These are phyloP conservation scores for Nestor notabilis DNA, from an alignment of 2,113 vertebrate species.

Conservation along the genomic window DNA sequence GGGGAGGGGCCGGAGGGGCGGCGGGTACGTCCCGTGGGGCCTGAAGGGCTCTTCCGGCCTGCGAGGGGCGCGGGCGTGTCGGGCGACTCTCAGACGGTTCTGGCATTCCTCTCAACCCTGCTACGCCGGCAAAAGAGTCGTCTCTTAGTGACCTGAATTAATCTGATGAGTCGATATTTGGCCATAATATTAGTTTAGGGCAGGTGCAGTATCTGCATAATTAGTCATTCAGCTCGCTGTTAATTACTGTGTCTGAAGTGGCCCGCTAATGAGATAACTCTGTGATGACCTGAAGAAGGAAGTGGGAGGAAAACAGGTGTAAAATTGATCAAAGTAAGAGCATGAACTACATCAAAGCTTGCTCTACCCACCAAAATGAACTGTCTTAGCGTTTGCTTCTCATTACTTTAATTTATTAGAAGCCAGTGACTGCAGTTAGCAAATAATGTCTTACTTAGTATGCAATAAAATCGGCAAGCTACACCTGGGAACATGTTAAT, in stretches of 20 bases:
- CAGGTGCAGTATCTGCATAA: not conserved
- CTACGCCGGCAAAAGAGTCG: accelerated
- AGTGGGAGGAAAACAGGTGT: not conserved
- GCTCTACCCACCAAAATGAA: accelerated
- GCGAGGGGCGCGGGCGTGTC: accelerated
- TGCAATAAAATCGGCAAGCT: accelerated
- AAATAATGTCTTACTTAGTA: no score
- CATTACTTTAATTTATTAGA: not conserved
- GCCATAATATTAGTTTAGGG: not conserved
- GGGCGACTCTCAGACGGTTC: accelerated
- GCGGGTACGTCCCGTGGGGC: accelerated
- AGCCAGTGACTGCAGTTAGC: not conserved
- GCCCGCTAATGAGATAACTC: not conserved
- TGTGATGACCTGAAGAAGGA: not conserved
- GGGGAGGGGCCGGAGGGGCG: not conserved
- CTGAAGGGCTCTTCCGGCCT: not conserved
- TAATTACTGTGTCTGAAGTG: not conserved
- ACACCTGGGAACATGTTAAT: not conserved
- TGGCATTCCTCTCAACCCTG: accelerated
- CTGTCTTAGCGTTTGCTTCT: accelerated
- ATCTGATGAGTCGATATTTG: not conserved
- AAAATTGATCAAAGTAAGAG: not conserved
- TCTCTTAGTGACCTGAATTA: accelerated
- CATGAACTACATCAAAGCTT: not conserved
- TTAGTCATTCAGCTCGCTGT: not conserved